Evolutionary conservation across 1,140 invertebrate species (phyloP), one percentile per base, ranked within the genome.

Genomic region (Ceratitis capitata): DNA sequence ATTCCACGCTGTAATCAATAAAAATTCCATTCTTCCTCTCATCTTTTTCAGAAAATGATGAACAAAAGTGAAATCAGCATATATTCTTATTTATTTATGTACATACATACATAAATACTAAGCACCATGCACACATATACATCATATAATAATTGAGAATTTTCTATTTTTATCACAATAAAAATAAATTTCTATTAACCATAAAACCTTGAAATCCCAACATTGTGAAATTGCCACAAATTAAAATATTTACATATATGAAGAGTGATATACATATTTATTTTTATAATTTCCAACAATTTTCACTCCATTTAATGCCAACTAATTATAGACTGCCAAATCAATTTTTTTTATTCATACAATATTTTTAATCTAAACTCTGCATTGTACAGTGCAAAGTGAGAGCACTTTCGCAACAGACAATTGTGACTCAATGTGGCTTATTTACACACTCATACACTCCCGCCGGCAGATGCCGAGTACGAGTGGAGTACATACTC

Each of bases 381-480:
- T 78, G 69, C 19, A 78, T 78, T 78, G 69, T 78, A 78, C 69
- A 23, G 1, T 12, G 10, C 7, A 23, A 78, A 39, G 69, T 78
- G 69, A 78, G 69, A 78, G 69, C 69, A 78, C 69, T 78, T 78
- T 78, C 42, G 26, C 39, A 39, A n/a, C 69, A 19, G 23, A 64
- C 39, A 78, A 78, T 78, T 78, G 69, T 78, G 69, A 78, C 69
- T 78, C 69, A 78, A 78, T 78, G 69, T 78, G 69, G 69, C 69
- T 78, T 78, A 78, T 78, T 78, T 78, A 78, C 39, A 45, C 69
- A 78, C 69, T 78, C 69, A 47, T 78, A 23, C 32, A 78, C 35
- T 78, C 19, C 69, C 69, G 69, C 69, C 69, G 69, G 69, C 69
- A 42, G 2, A 23, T 78, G 69, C 39, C 69, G 35, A 78, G 39